These are phyloP conservation scores for Chionodraco myersi DNA, from an alignment of 2,113 vertebrate genomes.

Conservation along the genomic window DNA sequence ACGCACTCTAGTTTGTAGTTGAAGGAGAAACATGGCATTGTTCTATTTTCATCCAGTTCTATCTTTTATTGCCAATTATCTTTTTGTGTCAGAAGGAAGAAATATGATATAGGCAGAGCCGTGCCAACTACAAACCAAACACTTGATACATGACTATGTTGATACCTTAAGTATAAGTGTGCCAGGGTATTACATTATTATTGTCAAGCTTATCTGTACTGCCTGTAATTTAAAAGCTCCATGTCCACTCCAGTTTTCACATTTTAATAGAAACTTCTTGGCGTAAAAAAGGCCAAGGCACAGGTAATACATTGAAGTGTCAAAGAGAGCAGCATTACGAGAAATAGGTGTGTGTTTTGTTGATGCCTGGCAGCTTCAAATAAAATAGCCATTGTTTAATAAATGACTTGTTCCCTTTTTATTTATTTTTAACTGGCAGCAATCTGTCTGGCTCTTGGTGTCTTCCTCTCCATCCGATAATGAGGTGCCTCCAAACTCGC, in stretches of 20 bases:
- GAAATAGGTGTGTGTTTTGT: constrained; percentile 38
- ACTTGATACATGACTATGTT: not conserved
- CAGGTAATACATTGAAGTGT: constrained; percentile 43
- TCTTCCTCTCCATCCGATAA: constrained; percentile 63
- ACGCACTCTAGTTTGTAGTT: not conserved
- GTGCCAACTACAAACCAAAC: not conserved
- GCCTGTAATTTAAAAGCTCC: constrained; percentile 3
- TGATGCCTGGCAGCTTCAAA: constrained; percentile 54
- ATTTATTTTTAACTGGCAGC: constrained; percentile 48
- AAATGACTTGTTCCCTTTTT: constrained; percentile 56
- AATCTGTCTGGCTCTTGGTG: constrained; percentile 70
- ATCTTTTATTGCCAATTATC: not conserved
- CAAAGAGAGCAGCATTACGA: constrained; percentile 29
- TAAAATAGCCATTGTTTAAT: constrained; percentile 63
- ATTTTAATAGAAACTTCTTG: constrained; percentile 31
- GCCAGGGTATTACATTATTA: not conserved
- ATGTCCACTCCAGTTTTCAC: not conserved
- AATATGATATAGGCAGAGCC: not conserved
- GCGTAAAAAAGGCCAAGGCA: not conserved
- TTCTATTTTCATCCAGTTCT: not conserved
- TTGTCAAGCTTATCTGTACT: not conserved
- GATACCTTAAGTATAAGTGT: not conserved
- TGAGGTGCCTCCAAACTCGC: constrained; percentile 72
- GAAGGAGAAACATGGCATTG: not conserved
- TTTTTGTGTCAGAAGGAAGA: not conserved